Percentiles rank a stretch among this genome's conserved stretches.
phyloP scores from a whole-genome alignment of 2,797 vertebrate species.

The Anguilla obscura region DNA sequence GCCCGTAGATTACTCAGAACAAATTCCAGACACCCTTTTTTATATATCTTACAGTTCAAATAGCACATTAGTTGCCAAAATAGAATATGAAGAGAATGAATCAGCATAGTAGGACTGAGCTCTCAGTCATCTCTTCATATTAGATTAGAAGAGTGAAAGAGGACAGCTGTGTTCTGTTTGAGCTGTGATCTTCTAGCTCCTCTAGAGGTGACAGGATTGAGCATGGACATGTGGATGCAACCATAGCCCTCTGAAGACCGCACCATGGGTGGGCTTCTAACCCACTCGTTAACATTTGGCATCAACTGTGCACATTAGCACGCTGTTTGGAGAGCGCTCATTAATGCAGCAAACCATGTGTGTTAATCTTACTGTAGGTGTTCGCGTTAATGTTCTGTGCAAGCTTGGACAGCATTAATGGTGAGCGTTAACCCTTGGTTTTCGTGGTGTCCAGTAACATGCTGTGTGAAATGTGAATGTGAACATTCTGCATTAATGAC shows the following conservation, averaged over 20 bases:
- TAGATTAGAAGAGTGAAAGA: neutral
- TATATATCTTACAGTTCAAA: conserved; percentile 3
- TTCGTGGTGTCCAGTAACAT: neutral
- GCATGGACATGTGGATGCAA: neutral
- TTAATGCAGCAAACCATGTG: neutral
- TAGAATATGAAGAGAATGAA: neutral
- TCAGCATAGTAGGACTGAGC: neutral
- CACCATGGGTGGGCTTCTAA: neutral
- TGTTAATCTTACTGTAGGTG: neutral
- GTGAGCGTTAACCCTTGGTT: neutral
- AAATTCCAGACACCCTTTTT: neutral
- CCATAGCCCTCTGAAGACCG: neutral
- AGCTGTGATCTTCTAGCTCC: neutral
- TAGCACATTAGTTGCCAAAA: neutral
- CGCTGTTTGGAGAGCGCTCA: neutral
- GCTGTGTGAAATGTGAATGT: neutral
- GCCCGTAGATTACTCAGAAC: neutral
- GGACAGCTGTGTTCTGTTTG: neutral
- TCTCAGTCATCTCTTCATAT: neutral
- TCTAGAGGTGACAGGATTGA: neutral
- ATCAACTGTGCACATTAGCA: neutral
- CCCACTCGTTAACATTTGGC: neutral
- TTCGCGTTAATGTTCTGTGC: neutral
- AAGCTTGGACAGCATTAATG: neutral
- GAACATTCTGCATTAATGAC: neutral